phyloP scores from a whole-genome alignment of 2,797 vertebrate species.

The Cichlasoma orientale region DNA sequence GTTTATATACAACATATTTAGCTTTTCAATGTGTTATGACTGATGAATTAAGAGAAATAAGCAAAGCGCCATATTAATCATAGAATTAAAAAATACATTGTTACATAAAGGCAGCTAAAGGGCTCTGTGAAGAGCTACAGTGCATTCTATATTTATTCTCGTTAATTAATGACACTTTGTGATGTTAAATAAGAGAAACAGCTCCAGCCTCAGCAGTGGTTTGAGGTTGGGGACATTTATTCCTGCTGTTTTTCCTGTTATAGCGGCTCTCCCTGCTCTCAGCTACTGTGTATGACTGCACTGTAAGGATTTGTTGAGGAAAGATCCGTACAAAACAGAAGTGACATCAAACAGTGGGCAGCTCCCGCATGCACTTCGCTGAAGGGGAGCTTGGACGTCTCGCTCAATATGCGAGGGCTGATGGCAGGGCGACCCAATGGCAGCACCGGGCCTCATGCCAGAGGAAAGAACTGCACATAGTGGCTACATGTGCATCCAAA shows the following conservation, averaged over 20 bases:
- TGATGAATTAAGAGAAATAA: not conserved
- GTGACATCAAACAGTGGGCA: slow-evolving; percentile 74
- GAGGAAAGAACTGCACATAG: not conserved
- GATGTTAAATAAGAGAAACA: not conserved
- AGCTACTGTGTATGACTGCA: slow-evolving; percentile 5
- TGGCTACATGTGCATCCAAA: not conserved
- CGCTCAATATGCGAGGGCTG: slow-evolving; percentile 58
- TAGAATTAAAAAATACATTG: not conserved
- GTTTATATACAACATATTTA: not conserved
- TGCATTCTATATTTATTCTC: not conserved
- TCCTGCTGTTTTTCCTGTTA: not conserved
- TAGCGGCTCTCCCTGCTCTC: slow-evolving; percentile 37
- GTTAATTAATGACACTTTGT: not conserved
- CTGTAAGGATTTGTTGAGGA: slow-evolving; percentile 35
- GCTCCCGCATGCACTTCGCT: slow-evolving; percentile 43
- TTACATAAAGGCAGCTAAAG: not conserved
- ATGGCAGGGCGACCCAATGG: slow-evolving; percentile 25
- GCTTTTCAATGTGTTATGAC: not conserved
- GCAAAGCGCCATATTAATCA: not conserved
- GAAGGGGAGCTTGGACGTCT: slow-evolving; percentile 47
- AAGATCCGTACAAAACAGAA: slow-evolving; percentile 67
- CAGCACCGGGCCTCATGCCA: slow-evolving; percentile 44
- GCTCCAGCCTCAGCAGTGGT: slow-evolving; percentile 6
- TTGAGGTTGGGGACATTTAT: slow-evolving; percentile 42
- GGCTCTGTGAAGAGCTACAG: not conserved